Percentiles rank a stretch among this genome's conserved stretches.
These are phyloP conservation scores for Daphoenositta chrysoptera DNA, from an alignment of 2,113 vertebrate genomes.

Conservation along the genomic window DNA sequence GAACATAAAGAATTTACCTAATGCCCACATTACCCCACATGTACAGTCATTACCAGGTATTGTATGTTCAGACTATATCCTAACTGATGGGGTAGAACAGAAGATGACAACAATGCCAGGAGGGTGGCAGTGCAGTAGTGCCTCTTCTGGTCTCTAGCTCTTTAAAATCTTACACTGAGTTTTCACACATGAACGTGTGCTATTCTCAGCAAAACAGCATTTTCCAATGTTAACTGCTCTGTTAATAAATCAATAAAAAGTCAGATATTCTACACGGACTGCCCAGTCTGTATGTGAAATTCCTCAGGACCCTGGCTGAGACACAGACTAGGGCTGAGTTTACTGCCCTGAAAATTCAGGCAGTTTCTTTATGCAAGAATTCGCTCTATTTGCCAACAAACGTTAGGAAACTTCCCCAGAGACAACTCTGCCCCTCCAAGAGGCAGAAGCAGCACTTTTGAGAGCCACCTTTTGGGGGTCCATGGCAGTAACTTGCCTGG, in stretches of 20 bases:
- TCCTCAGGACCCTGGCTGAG: not conserved
- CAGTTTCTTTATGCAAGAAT: not conserved
- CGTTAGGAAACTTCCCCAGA: not conserved
- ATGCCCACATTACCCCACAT: not conserved
- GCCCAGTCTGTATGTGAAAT: not conserved
- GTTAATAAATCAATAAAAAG: not conserved
- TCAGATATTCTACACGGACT: not conserved
- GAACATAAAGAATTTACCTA: not conserved
- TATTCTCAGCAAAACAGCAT: not conserved
- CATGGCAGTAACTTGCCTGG: not conserved
- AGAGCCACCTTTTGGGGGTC: not conserved
- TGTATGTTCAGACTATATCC: not conserved
- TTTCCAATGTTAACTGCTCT: not conserved
- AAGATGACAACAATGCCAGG: not conserved
- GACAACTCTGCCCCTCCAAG: fast-evolving
- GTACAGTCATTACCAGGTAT: too few relatives aligned
- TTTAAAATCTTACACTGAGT: not conserved
- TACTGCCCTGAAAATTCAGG: not conserved
- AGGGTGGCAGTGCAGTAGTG: not conserved
- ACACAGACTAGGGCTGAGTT: not conserved
- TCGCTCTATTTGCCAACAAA: not conserved
- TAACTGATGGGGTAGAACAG: not conserved
- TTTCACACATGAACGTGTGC: not conserved
- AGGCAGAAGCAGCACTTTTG: not conserved
- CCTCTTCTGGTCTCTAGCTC: not conserved